Conservation (phyloP, 2,888 invertebrate species). For the Ariolimax columbianus region DNA sequence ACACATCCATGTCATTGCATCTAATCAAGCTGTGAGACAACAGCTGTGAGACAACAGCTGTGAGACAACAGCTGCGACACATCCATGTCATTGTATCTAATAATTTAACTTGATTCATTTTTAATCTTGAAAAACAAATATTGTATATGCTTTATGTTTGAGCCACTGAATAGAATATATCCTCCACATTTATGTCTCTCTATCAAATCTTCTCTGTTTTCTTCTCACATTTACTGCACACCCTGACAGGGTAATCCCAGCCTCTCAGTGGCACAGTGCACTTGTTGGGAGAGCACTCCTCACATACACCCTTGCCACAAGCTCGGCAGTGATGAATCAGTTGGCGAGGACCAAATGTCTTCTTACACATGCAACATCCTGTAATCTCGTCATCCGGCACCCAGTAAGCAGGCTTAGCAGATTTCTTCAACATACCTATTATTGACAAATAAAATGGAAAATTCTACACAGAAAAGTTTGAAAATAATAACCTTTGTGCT, state of each 20-base stretch:
- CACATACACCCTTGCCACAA: constrained; percentile 87
- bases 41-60: too few species aligned
- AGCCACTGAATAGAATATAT: not conserved
- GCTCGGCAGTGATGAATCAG: constrained; percentile 85
- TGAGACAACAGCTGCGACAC: too few species aligned
- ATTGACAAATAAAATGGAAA: not conserved
- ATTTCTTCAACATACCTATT: constrained; percentile 83
- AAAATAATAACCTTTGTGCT: too few species aligned
- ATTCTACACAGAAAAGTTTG: too few species aligned
- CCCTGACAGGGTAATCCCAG: constrained; percentile 80
- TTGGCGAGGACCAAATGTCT: constrained; percentile 81
- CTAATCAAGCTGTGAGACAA: too few species aligned
- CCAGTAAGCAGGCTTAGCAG: constrained; percentile 89
- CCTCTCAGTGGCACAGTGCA: constrained; percentile 79
- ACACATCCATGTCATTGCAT: too few species aligned
- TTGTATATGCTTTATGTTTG: too few species aligned
- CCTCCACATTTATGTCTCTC: not conserved
- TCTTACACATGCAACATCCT: constrained; percentile 84
- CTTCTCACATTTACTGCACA: constrained; percentile 78
- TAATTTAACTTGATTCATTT: too few species aligned
- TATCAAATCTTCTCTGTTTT: constrained; percentile 62
- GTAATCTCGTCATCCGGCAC: constrained; percentile 86
- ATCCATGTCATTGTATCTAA: too few species aligned
- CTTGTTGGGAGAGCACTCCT: constrained; percentile 79
- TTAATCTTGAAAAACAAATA: too few species aligned